These are phyloP conservation scores for Donacobius atricapilla DNA, from an alignment of 2,113 vertebrate genomes.

Conservation along the genomic window DNA sequence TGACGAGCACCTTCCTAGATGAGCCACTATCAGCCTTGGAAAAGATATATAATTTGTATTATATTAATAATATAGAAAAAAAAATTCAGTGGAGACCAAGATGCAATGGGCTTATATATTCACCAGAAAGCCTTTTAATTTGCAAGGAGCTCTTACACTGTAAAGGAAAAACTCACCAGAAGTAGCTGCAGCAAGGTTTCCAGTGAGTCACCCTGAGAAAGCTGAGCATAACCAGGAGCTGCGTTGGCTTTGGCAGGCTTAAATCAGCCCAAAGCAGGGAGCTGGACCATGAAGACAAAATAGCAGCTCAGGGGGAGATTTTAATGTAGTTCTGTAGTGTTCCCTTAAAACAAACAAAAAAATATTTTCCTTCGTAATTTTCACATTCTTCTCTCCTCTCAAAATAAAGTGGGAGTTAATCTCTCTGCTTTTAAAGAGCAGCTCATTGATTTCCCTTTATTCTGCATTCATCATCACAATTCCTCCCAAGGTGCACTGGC, in stretches of 20 bases:
- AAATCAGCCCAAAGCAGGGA: neutral
- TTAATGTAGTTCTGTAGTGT: neutral
- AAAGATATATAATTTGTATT: neutral
- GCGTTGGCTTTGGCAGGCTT: neutral
- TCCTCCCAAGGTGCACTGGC: neutral
- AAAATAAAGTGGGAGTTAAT: neutral
- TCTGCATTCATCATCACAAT: neutral
- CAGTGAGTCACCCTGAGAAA: neutral
- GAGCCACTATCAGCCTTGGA: neutral
- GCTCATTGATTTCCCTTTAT: neutral
- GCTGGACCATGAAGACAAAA: neutral
- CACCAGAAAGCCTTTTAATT: slow-evolving; percentile 5
- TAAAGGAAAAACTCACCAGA: neutral
- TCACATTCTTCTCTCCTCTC: neutral
- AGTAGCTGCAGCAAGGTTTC: neutral
- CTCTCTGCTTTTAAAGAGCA: neutral
- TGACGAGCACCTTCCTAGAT: neutral
- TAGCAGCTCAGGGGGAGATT: neutral
- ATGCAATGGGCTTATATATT: neutral
- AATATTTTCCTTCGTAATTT: neutral
- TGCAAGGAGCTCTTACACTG: neutral
- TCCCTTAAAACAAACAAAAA: neutral
- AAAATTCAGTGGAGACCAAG: neutral
- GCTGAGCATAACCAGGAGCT: neutral
- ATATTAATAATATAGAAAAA: neutral